Evolutionary conservation across 2,888 invertebrate genomes (phyloP), one percentile per base, ranked within the genome.

Genomic region (Agrilus mali): DNA sequence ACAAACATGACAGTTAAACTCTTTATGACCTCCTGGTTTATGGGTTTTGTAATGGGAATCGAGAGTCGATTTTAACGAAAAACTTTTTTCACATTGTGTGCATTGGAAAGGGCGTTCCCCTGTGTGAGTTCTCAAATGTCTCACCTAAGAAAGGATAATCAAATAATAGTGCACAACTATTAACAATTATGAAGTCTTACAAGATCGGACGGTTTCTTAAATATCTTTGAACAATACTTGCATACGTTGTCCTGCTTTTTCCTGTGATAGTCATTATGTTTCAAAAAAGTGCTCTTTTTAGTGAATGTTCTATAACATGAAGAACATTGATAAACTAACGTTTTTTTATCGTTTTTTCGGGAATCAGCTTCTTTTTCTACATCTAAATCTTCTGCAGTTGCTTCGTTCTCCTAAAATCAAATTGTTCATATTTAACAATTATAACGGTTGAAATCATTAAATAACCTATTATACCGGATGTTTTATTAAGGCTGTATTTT

Each of bases 191-290:
- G 3, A 16, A 15, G 16, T 46, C 53, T 55, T 51, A 65, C 64
- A 37, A 81, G 66, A 65, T 82, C 82, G 41, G 78, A 78, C 0
- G 77, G 77, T 56, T 82, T 82, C 51, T 77, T 75, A 57, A 83
- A 83, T 45, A 71, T 71, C 58, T 81, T 82, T 12, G 68, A 64
- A 58, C 83, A 83, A 53, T 61, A 72, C 44, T 63, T 65, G 64
- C 80, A 69, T 59, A 68, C 51, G 63, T 76, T 67, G 8, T 44
- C 39, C 12, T 57, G 67, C 52, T 60, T 73, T 60, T 41, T 61
- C 56, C 41, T 52, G 59, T 53, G 39, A 51, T 43, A 32, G 31
- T 53, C 17, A 50, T 49, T 36, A 43, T 53, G 41, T 42, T 49
- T 37, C 10, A 44, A 13, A 14, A 41, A 38, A 7, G 41, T 37